A percentile compares a stretch with the other conserved stretches of the same genome.
These are phyloP conservation scores for Tipula unca DNA, from an alignment of 2,888 invertebrate genomes.

Conservation along the genomic window DNA sequence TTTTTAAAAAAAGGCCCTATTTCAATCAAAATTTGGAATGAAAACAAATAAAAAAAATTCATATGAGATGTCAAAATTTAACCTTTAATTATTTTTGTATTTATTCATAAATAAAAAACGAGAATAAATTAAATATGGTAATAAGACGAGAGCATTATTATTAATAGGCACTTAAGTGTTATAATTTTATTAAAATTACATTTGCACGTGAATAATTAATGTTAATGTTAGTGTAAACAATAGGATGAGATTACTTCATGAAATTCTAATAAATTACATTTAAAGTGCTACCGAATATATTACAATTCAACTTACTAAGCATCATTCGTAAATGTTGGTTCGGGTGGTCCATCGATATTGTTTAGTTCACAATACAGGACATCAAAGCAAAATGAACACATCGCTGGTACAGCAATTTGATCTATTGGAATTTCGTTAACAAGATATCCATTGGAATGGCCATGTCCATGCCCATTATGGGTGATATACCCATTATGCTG, in stretches of 20 bases:
- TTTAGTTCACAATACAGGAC: slow-evolving; percentile 92
- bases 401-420: slow-evolving; percentile 78
- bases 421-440: slow-evolving; percentile 29
- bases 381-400: slow-evolving; percentile 99
- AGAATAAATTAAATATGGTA: neutral
- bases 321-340: slow-evolving; percentile 89
- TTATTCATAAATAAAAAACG: neutral
- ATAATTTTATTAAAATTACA: neutral
- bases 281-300: neutral
- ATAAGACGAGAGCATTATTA: neutral
- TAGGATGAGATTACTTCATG: neutral
- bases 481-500: slow-evolving; percentile 17
- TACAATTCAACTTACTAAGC: slow-evolving; percentile 68
- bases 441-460: slow-evolving; percentile 30
- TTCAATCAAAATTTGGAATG: neutral
- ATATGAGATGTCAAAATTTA: slow-evolving; percentile 22
- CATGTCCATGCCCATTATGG: slow-evolving; percentile 38
- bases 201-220: neutral
- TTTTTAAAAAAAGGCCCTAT: neutral
- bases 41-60: slow-evolving; percentile 22
- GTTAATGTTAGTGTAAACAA: neutral
- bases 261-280: neutral
- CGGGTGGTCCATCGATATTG: slow-evolving; percentile 83
- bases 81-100: slow-evolving; percentile 21
- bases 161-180: neutral